Base-by-base conservation (phyloP, 2,888 invertebrate genomes). In the Drosophila subsilvestris region DNA sequence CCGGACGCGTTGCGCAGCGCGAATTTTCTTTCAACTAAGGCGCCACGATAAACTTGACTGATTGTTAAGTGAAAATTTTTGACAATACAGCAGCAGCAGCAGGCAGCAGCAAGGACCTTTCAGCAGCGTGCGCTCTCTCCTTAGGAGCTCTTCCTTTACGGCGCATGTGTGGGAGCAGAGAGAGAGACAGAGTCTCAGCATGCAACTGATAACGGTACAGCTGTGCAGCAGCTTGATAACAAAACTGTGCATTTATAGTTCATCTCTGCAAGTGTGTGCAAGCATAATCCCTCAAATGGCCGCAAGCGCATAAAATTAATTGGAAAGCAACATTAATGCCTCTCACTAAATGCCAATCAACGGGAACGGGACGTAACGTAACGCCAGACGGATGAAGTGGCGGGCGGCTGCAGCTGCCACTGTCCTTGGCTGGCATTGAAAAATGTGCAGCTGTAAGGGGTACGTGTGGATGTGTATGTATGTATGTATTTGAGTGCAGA, bases 1-100 rank as follows among this genome's bases (percentile, higher is more conserved):
- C 48, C 42, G 61, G 47, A 63, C 62, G 68, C 58, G 57, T 58
- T 66, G 74, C 78, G 69, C 58, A 69, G 72, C 71, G 53, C 70
- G 50, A 62, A 37, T 37, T 59, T 59, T 76, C 61, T 44, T 66
- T 57, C 71, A 78, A 79, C 84, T 87, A 85, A 87, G 80, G 75
- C 82, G 82, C 87, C 85, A 37, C 87, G 80, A 87, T 80, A 82
- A 82, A 80, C 87, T 87, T 82, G 85, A 87, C 80, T 84, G 86
- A 84, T 78, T 79, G 80, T 74, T 77, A 71, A 78, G 79, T 80
- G 84, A 79, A 86, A 84, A 84, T 78, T 87, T 86, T 82, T 75
- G 78, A 84, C 83, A 83, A 79, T 83, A 83, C 79, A 79, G 80
- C 85, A 76, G 71, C 68, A 65, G 54, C 50, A 76, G 60, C 65